Conservation (phyloP, 2,113 vertebrate species). For the Camelus dromedarius region DNA sequence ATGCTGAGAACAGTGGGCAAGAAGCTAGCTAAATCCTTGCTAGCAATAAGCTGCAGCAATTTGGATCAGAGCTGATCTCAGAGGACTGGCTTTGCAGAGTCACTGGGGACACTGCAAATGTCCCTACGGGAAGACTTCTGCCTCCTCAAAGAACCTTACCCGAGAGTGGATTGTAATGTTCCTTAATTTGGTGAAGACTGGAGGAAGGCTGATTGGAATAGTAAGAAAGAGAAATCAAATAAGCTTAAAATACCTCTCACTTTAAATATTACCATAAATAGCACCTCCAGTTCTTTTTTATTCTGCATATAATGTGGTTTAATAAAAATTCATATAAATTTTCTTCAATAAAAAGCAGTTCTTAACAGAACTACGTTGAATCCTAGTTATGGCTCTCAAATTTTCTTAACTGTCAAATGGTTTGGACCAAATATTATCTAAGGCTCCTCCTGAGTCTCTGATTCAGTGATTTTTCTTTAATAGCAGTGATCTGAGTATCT, state of each 20-base stretch:
- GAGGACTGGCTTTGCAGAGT: neutral
- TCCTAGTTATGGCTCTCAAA: neutral
- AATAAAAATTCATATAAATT: conserved; percentile 19
- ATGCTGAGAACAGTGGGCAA: neutral
- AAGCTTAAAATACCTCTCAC: neutral
- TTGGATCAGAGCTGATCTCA: neutral
- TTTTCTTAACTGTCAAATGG: neutral
- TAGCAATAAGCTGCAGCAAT: neutral
- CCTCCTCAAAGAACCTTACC: neutral
- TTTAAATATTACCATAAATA: conserved; percentile 50
- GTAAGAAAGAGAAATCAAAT: neutral
- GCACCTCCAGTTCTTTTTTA: neutral
- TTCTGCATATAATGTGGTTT: conserved; percentile 4
- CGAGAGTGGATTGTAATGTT: neutral
- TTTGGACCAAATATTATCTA: conserved; percentile 28
- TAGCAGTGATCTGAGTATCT: neutral
- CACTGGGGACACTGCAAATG: neutral
- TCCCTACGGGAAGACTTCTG: neutral
- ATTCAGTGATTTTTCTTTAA: neutral
- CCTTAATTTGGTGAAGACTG: neutral
- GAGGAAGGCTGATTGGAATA: neutral
- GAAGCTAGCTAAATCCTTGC: neutral
- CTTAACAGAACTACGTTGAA: conserved; percentile 13
- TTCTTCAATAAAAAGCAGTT: conserved; percentile 43
- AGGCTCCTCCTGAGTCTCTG: neutral